These are phyloP conservation scores for Aratinga solstitialis DNA, from an alignment of 2,797 vertebrate genomes.

Conservation along the genomic window DNA sequence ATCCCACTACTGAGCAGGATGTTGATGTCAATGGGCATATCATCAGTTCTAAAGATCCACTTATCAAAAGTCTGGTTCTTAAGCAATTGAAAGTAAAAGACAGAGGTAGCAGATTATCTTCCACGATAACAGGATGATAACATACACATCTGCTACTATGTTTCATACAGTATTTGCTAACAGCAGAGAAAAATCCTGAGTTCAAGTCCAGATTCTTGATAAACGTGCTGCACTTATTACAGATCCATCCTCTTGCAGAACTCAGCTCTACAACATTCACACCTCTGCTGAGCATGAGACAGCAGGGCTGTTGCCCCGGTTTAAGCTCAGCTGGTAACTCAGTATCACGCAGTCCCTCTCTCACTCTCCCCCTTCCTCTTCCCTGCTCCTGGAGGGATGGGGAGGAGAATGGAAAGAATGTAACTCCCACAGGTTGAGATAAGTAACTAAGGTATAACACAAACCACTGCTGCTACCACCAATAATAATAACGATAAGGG, in stretches of 20 bases:
- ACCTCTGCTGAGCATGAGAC: background rate
- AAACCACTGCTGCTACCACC: no score
- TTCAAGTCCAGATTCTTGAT: background rate
- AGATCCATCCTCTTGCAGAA: background rate
- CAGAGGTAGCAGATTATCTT: background rate
- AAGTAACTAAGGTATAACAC: no score
- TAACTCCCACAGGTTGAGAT: no score
- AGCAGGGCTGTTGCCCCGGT: background rate
- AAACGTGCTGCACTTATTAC: background rate
- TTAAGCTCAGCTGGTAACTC: no score
- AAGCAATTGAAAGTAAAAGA: background rate
- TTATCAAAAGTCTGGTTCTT: background rate
- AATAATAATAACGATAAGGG: no score
- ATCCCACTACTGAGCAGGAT: background rate
- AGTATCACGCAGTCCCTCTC: no score
- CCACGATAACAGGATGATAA: background rate
- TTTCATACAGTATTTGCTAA: background rate
- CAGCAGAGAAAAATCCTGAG: background rate
- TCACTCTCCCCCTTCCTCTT: no score
- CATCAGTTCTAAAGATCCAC: background rate
- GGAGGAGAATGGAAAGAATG: no score
- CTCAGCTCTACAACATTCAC: background rate
- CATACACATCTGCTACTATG: background rate
- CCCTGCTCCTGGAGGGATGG: no score
- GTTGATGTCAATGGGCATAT: accelerated